phyloP scores from a whole-genome alignment of 2,888 invertebrate genomes.

The Spisula solida region DNA sequence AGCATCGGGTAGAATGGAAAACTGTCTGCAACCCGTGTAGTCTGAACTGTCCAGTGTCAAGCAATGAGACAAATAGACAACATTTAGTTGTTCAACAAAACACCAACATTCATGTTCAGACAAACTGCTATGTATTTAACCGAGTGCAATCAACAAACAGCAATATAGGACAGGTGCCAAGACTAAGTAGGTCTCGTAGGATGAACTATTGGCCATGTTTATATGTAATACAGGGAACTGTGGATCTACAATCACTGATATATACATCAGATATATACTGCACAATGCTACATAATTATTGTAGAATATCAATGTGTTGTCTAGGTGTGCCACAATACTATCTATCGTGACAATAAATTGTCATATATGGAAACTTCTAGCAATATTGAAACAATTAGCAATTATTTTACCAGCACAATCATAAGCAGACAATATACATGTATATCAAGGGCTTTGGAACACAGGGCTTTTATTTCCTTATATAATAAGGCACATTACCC shows the following conservation, averaged over 20 bases:
- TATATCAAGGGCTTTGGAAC: too few relatives aligned
- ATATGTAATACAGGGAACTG: not conserved
- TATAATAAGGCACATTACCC: too few relatives aligned
- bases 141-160: constrained; percentile 4
- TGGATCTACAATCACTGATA: not conserved
- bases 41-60: too few relatives aligned
- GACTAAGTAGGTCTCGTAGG: not conserved
- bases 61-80: too few relatives aligned
- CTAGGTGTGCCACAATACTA: not conserved
- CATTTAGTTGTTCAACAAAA: too few relatives aligned
- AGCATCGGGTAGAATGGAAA: too few relatives aligned
- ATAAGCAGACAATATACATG: too few relatives aligned
- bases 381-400: not conserved
- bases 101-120: not conserved
- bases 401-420: too few relatives aligned
- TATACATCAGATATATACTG: not conserved
- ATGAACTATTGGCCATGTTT: constrained; percentile 2
- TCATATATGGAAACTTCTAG: not conserved
- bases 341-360: not conserved
- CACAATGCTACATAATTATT: not conserved
- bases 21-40: too few relatives aligned
- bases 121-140: not conserved
- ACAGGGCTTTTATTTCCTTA: too few relatives aligned
- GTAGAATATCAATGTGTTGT: not conserved
- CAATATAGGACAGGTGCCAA: constrained; percentile 2